Evolutionary conservation across 2,113 vertebrate genomes (phyloP).

Genomic region (Zosterops lateralis): DNA sequence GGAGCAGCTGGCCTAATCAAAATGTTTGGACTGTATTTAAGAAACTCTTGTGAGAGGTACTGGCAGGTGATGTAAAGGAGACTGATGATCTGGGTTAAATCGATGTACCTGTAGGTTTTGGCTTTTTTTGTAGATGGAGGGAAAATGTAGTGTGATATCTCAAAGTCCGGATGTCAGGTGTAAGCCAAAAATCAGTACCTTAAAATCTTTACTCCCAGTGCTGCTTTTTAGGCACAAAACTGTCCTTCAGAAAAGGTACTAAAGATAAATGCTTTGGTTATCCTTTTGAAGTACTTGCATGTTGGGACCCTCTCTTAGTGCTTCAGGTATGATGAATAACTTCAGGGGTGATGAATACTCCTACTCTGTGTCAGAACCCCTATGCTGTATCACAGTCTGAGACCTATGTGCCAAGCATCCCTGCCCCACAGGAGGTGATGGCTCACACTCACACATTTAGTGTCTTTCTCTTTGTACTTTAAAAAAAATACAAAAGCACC

Average conservation of each 20-base stretch:
- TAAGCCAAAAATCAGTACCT: background rate
- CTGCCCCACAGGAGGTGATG: background rate
- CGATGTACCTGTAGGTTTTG: background rate
- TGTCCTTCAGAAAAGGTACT: background rate
- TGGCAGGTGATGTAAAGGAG: background rate
- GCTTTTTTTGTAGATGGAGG: background rate
- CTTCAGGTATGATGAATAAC: background rate
- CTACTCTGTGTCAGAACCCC: background rate
- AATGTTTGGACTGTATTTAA: background rate
- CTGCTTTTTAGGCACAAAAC: background rate
- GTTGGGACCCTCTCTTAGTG: background rate
- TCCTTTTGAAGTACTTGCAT: background rate
- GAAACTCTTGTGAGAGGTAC: background rate
- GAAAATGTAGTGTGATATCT: background rate
- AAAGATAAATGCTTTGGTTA: background rate
- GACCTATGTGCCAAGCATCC: background rate
- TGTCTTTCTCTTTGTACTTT: background rate
- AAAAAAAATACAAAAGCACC: background rate
- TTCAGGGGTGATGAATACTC: background rate
- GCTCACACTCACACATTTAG: background rate
- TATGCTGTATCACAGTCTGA: background rate
- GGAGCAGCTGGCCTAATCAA: background rate
- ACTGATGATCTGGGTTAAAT: background rate
- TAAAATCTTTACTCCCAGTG: background rate
- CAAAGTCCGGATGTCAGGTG: background rate